phyloP scores from a whole-genome alignment of 2,888 invertebrate genomes.

The Colletes collaris region DNA sequence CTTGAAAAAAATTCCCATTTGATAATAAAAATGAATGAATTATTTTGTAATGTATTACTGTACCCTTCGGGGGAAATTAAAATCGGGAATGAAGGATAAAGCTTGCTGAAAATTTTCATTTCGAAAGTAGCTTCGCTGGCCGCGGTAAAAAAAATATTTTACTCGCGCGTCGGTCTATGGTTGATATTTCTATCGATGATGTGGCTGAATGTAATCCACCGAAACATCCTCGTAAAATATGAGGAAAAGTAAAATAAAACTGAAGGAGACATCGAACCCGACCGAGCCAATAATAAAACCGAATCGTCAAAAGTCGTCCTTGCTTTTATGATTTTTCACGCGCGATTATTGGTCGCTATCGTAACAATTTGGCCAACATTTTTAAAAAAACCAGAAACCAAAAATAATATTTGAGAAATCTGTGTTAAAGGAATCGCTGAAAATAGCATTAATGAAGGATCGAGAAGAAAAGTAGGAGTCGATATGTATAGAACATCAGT shows the following conservation, averaged over 20 bases:
- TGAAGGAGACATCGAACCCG: neutral
- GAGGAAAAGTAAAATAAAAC: constrained; percentile 46
- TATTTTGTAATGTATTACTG: too few relatives aligned
- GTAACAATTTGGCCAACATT: constrained; percentile 1
- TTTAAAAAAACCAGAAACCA: neutral
- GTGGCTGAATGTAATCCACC: constrained; percentile 4
- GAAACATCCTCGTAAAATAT: constrained; percentile 37
- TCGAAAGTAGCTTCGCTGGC: neutral
- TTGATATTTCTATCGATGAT: constrained; percentile 28
- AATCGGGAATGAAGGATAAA: too few relatives aligned
- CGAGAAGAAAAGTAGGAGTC: too few relatives aligned
- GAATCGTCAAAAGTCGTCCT: constrained; percentile 27
- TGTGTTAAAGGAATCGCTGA: too few relatives aligned
- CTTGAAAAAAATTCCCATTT: too few relatives aligned
- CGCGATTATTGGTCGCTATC: neutral
- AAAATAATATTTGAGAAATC: neutral
- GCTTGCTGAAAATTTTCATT: too few relatives aligned
- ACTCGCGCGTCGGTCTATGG: neutral
- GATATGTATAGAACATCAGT: too few relatives aligned
- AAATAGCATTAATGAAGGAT: too few relatives aligned
- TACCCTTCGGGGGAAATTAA: too few relatives aligned
- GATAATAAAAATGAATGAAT: too few relatives aligned
- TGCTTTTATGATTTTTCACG: constrained; percentile 12
- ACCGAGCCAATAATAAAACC: constrained; percentile 24
- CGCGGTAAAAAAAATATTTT: constrained; percentile 27